Percentiles rank a stretch among this genome's conserved stretches.
Evolutionary conservation across 2,797 vertebrate species (phyloP).

Genomic region (Denticeps clupeoides): DNA sequence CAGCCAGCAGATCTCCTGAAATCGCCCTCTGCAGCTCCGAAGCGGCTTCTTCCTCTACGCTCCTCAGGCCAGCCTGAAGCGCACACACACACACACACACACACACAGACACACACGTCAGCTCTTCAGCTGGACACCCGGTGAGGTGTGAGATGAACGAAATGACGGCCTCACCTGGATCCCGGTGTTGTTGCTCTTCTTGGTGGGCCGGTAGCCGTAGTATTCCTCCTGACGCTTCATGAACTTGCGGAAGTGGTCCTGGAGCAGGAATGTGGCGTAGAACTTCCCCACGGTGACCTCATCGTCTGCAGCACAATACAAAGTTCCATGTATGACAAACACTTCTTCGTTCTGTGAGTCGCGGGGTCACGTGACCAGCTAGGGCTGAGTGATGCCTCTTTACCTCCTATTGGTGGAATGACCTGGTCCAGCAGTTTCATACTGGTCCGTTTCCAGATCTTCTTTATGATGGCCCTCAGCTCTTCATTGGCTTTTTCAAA

Average conservation of each 20-base stretch:
- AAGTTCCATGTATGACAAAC: no score
- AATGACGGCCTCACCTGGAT: constrained; percentile 66
- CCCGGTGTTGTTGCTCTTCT: constrained; percentile 70
- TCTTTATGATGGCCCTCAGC: constrained; percentile 84
- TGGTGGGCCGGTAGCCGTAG: constrained; percentile 74
- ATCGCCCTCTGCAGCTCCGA: constrained; percentile 77
- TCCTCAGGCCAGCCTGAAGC: constrained; percentile 76
- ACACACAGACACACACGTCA: not conserved
- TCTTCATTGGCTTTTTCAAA: constrained; percentile 90
- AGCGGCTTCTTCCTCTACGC: constrained; percentile 76
- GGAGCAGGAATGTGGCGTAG: constrained; percentile 89
- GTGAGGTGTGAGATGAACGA: not conserved
- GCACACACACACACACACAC: not conserved
- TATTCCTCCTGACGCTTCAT: constrained; percentile 90
- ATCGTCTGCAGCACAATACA: constrained; percentile 83
- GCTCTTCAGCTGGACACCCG: not conserved
- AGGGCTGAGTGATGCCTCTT: constrained; percentile 8
- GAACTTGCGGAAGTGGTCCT: constrained; percentile 88
- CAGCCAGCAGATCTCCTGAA: constrained; percentile 76
- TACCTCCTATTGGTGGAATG: constrained; percentile 87
- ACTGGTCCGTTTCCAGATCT: constrained; percentile 92
- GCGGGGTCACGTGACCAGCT: not conserved
- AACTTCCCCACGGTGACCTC: constrained; percentile 94
- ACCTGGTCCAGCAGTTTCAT: constrained; percentile 95
- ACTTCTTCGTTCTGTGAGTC: not conserved